These are phyloP conservation scores for Dryadula phaetusa DNA, from an alignment of 2,888 invertebrate species.

Conservation along the genomic window DNA sequence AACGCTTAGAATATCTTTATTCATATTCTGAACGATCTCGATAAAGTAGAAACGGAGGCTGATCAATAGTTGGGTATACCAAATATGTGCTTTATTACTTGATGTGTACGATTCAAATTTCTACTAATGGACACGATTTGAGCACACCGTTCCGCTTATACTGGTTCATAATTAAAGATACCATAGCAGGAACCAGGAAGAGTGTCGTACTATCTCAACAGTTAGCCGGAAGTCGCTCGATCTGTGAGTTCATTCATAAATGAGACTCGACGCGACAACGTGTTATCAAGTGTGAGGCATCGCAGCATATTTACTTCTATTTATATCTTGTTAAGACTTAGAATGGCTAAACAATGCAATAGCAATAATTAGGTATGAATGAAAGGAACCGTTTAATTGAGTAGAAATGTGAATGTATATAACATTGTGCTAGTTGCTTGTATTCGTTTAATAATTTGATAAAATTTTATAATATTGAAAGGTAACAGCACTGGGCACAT, in stretches of 20 bases:
- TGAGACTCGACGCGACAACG: constrained; percentile 74
- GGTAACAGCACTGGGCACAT: neutral
- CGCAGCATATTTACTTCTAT: constrained; percentile 64
- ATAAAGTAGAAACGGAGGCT: constrained; percentile 72
- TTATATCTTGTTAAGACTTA: constrained; percentile 57
- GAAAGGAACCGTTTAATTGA: constrained; percentile 79
- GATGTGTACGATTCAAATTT: constrained; percentile 55
- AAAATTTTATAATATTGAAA: neutral
- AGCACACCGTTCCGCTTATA: constrained; percentile 66
- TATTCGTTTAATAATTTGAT: constrained; percentile 44
- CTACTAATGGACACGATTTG: constrained; percentile 39
- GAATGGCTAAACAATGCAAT: constrained; percentile 56
- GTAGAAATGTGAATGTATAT: constrained; percentile 77
- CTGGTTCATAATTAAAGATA: constrained; percentile 81
- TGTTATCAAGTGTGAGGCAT: constrained; percentile 69
- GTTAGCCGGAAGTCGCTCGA: constrained; percentile 83
- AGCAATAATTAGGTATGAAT: constrained; percentile 78
- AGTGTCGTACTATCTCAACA: constrained; percentile 84
- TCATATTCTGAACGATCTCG: constrained; percentile 81
- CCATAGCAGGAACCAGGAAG: constrained; percentile 84
- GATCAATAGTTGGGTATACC: constrained; percentile 58
- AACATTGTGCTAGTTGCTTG: constrained; percentile 67
- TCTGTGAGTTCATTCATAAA: constrained; percentile 84
- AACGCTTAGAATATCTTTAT: constrained; percentile 81
- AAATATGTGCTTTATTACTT: constrained; percentile 62